Conservation (phyloP, 2,797 vertebrate species). For the Otus scops region DNA sequence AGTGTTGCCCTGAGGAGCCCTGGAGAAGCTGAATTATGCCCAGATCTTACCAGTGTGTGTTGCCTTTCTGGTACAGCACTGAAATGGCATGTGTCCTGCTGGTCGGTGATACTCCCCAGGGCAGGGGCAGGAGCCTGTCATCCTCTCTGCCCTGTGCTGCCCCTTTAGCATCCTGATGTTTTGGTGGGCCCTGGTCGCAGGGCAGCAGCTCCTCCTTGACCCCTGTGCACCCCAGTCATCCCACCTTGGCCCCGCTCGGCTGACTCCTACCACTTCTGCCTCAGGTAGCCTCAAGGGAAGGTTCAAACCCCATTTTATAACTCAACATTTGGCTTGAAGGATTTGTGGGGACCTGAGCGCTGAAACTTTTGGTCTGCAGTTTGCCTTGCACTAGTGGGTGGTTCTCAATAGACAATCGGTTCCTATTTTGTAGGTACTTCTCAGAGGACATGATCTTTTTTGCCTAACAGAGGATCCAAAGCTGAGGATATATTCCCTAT, state of each 20-base stretch:
- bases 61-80: neutral
- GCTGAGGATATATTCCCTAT: neutral
- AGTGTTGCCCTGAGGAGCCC: neutral
- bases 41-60: neutral
- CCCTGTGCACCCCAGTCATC: accelerated
- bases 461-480: neutral
- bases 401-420: neutral
- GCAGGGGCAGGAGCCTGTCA: neutral
- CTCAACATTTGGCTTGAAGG: neutral
- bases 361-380: neutral
- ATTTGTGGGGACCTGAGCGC: neutral
- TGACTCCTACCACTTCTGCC: neutral
- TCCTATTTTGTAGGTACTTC: neutral
- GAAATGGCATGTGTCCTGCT: neutral
- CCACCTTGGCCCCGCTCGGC: neutral
- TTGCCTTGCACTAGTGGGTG: neutral
- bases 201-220: neutral
- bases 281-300: neutral
- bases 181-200: neutral
- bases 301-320: neutral
- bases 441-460: neutral
- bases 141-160: neutral
- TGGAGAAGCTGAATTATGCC: neutral
- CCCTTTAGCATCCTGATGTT: neutral
- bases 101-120: neutral